Evolutionary conservation across 2,113 vertebrate species (phyloP), one percentile per base, ranked within the genome.

Genomic region (Gadus macrocephalus): DNA sequence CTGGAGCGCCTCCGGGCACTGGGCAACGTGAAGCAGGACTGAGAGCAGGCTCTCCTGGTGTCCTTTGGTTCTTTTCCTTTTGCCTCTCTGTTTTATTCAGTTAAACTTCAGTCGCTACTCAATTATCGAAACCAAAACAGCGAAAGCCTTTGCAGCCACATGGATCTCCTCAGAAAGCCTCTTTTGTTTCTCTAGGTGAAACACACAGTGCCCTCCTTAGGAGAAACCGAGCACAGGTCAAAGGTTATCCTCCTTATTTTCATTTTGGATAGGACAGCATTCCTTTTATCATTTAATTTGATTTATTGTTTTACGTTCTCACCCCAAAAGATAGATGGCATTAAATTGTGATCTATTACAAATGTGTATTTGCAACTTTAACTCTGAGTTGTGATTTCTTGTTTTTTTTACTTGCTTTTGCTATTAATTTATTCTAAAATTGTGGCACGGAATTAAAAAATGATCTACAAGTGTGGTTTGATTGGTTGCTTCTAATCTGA

Each of bases 1-100:
- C 89, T 98, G 81, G 97, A 99, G 91, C 95, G 97, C 83, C 96
- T 99, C 75, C 91, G 95, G 84, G 97, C 95, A 15, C 87, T 99
- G 73, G 95, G 94, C 85, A 92, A 72, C 42, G 49, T 85, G 82
- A 98, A 97, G 79, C 93, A 95, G 83, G 95, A 99, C 90, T 99
- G 94, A 99, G 85, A 81, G 85, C 31, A 85, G 85, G 80, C 87
- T 0, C 84, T 90, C 16, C 82, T 91, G 79, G 90, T 58, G 64
- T 60, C 17, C 53, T 63, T 69, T 31, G 66, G 22, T 49, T 77
- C 27, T 82, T 73, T 58, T 67, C 1, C 64, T 38, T 64, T 78
- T 59, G 70, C 66, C 59, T 61, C 12, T 20, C 25, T 17, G 15
- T 20, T 58, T 31, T 68, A 17, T 42, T 56, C 42, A 49, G 42